A percentile compares a stretch with the other conserved stretches of the same genome.
phyloP scores from a whole-genome alignment of 2,888 invertebrate genomes.

The Caradrina clavipalpis region DNA sequence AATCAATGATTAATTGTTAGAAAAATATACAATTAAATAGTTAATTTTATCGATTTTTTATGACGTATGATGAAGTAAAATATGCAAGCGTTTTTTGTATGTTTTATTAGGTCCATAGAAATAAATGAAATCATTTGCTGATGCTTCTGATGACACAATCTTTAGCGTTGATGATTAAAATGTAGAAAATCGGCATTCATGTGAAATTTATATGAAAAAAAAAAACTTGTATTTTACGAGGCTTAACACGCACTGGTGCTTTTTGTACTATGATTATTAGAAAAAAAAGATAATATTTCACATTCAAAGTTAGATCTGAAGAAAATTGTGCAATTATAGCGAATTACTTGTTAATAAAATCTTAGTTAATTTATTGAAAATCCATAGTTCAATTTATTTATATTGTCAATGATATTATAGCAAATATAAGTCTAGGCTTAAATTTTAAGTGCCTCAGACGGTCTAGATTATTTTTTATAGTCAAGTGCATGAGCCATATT shows the following conservation, averaged over 20 bases:
- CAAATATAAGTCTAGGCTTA: conserved; percentile 27
- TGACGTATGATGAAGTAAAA: conserved; percentile 16
- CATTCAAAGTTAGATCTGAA: conserved; percentile 14
- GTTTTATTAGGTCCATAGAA: conserved; percentile 10
- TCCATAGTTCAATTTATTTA: conserved; percentile 26
- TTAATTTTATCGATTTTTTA: conserved; percentile 32
- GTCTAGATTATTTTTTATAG: conserved; percentile 5
- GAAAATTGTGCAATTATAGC: neutral
- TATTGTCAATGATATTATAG: conserved; percentile 23
- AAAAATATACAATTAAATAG: conserved; percentile 51
- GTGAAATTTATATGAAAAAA: neutral
- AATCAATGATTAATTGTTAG: conserved; percentile 49
- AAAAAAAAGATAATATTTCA: neutral
- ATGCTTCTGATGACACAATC: neutral
- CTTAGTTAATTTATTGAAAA: conserved; percentile 21
- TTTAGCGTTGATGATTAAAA: neutral
- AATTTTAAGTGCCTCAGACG: conserved; percentile 37
- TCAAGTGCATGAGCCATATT: neutral
- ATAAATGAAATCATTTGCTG: neutral
- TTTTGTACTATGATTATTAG: neutral
- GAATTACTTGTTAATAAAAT: conserved; percentile 19
- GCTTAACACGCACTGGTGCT: neutral
- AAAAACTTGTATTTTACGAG: neutral
- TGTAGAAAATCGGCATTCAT: neutral
- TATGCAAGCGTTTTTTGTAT: neutral